phyloP scores from a whole-genome alignment of 2,888 invertebrate genomes.

The Halictus quadricinctus region DNA sequence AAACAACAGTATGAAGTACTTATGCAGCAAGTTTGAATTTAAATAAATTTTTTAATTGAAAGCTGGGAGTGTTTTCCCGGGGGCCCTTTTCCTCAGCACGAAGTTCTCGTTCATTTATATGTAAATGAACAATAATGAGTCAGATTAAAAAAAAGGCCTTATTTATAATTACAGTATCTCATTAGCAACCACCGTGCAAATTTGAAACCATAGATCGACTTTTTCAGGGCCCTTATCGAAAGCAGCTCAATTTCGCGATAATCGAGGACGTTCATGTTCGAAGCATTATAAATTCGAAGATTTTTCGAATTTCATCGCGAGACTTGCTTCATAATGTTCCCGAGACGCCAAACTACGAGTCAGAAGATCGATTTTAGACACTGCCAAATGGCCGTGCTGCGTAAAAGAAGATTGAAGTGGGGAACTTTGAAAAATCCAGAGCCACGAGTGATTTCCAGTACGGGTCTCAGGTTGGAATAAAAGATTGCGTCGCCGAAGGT shows the following conservation, averaged over 20 bases:
- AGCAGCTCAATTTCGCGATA: neutral
- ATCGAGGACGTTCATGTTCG: neutral
- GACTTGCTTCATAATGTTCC: no score
- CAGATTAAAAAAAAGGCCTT: neutral
- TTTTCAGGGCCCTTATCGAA: neutral
- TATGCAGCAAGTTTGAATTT: neutral
- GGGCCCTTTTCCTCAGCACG: neutral
- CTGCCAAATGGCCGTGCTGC: neutral
- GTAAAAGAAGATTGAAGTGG: neutral
- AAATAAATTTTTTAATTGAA: neutral
- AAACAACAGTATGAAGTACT: no score
- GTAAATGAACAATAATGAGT: neutral
- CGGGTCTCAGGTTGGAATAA: neutral
- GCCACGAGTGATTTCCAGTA: neutral
- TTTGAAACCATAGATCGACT: neutral
- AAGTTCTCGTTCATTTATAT: neutral
- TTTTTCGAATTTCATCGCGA: neutral
- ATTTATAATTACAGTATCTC: neutral
- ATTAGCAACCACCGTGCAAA: neutral
- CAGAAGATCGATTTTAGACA: neutral
- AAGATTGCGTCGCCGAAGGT: neutral
- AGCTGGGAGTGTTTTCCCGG: neutral
- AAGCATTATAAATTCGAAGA: neutral
- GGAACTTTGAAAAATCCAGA: neutral
- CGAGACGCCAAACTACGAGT: neutral